Base-by-base conservation (phyloP, 2,888 invertebrate species). In the Drosophila rellima region DNA sequence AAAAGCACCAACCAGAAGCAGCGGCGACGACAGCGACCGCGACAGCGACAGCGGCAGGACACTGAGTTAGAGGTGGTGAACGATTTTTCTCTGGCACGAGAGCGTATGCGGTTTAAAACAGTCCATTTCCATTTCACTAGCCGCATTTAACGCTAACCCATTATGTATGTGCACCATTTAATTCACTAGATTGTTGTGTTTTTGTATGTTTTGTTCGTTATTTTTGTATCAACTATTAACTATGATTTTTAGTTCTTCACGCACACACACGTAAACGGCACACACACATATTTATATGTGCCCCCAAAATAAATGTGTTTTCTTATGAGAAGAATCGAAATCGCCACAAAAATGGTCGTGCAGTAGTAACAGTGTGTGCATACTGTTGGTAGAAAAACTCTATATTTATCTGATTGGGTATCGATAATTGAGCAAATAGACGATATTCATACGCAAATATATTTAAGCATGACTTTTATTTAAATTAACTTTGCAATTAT, bases 1-100 rank as follows among this genome's bases (percentile, higher is more conserved):
- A 70, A 66, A 66, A 70, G 67, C 74, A 66, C 74, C 73, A 72
- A 72, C 73, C 62, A 73, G 72, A 73, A 69, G 69, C 74, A 70
- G 70, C 67, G 66, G 48, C 71, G 61, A 50, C 71, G 47, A 68
- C 68, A 54, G 65, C 70, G 50, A 51, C 70, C 35, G 70, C 71
- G 45, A 68, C 68, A 48, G 65, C 69, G 50, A 65, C 67, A 70
- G 68, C 70, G 72, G 64, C 67, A 80, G 73, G 73, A 74, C 77
- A 79, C 71, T 74, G 71, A 68, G 74, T 77, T 74, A 64, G 77
- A 77, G 77, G 66, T 74, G 82, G 77, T 72, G 77, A 79, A 81
- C 77, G 79, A 81, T 81, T 81, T 81, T 81, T 79, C 79, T 79
- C 77, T 74, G 71, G 69, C 77, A 80, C 65, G 74, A 78, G 50